phyloP scores from a whole-genome alignment of 2,888 invertebrate species.

The Serripes groenlandicus region DNA sequence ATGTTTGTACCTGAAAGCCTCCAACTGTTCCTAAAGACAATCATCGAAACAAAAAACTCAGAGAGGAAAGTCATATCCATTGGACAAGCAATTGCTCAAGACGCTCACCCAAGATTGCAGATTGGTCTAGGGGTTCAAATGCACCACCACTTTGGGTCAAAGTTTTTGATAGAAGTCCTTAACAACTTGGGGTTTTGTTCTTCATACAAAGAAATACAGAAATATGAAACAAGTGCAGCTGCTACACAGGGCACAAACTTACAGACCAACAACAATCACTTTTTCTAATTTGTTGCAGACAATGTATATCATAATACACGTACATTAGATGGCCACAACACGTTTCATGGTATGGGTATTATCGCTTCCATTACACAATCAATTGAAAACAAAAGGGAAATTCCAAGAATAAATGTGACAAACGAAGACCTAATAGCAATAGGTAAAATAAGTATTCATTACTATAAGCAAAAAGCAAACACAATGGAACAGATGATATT shows the following conservation, averaged over 20 bases:
- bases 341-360: constrained; percentile 78
- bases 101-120: not conserved
- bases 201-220: constrained; percentile 5
- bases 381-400: not conserved
- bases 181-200: constrained; percentile 11
- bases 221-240: not conserved
- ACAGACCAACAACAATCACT: not conserved
- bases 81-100: not conserved
- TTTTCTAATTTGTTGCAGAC: constrained; percentile 69
- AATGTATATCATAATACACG: constrained; percentile 74
- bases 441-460: constrained; percentile 34
- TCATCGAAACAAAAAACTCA: not conserved
- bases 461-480: not conserved
- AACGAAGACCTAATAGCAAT: constrained; percentile 28
- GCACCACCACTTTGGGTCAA: constrained; percentile 7
- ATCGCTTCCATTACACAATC: constrained; percentile 69
- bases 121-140: not conserved
- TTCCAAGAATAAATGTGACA: constrained; percentile 39
- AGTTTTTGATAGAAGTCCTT: constrained; percentile 66
- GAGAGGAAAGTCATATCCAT: no score
- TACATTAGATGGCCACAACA: constrained; percentile 70
- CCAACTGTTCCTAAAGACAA: not conserved
- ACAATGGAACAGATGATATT: not conserved
- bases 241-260: not conserved
- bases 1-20: constrained; percentile 19